Evolutionary conservation across 2,888 invertebrate species (phyloP), one percentile per base, ranked within the genome.

Genomic region (Clepsis dumicolana): DNA sequence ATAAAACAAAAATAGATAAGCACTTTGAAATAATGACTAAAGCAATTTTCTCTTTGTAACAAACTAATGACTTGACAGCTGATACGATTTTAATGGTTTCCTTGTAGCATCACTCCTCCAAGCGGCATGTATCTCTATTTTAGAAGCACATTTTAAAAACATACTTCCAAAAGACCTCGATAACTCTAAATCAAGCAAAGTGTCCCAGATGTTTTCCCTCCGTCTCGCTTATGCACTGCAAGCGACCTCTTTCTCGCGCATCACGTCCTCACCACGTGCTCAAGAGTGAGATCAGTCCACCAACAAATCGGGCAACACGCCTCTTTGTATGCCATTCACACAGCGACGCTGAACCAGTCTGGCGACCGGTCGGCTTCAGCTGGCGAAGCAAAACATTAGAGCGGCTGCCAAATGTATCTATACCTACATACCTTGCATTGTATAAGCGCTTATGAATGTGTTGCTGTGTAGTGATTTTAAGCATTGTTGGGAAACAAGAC

Each of bases 161-260:
- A 62, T 41, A 56, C 18, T 2, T 29, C 35, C 63, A 66, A 65
- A 61, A 70, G 38, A 35, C 48, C 70, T 66, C 66, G 53, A 54
- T 52, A 59, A 48, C 59, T 57, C 60, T 61, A 61, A 64, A 68
- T 61, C 60, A 68, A 63, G 63, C 68, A 52, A 56, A 29, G 63
- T 77, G 77, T 72, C 76, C 79, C 80, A 82, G 80, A 82, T 86
- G 86, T 86, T 86, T 86, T 86, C 86, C 75, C 69, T 76, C 70
- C 75, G 56, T 83, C 84, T 68, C 80, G 18, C 54, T 84, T 77
- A 73, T 70, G 72, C 80, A n/a, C 63, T 66, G n/a, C n/a, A 73
- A 50, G 48, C 32, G 8, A 54, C 56, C 66, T 84, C 80, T 75
- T 79, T 68, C 57, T 80, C 75, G 24, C 69, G 56, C 66, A 80